Conservation (phyloP, 2,888 invertebrate genomes). For the Conops quadrifasciatus region DNA sequence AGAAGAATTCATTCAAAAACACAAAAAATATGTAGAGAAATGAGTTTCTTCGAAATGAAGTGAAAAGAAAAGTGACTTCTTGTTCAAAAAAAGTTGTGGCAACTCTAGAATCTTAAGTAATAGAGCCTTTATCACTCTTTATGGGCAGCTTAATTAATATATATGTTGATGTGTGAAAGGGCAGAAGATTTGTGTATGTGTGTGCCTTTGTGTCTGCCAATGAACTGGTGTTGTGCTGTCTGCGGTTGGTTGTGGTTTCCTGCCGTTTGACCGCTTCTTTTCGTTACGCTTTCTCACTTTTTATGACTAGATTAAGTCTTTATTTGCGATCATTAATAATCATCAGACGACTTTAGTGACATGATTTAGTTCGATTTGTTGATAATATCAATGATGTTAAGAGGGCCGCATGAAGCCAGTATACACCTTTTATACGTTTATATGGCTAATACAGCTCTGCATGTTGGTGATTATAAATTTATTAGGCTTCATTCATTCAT, state of each 20-base stretch:
- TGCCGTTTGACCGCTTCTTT: conserved; percentile 16
- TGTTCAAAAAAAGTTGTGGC: background rate
- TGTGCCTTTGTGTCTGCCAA: too few relatives aligned
- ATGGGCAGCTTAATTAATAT: background rate
- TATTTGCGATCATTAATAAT: conserved; percentile 18
- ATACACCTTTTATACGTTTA: background rate
- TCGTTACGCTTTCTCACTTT: conserved; percentile 9
- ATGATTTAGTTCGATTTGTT: conserved; percentile 9
- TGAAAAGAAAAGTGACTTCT: background rate
- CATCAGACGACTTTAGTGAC: conserved; percentile 6
- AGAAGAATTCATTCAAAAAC: background rate
- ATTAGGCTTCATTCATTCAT: too few relatives aligned
- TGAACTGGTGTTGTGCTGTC: conserved; percentile 31
- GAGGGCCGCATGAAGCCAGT: background rate
- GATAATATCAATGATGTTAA: background rate
- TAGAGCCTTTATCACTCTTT: background rate
- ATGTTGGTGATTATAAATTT: too few relatives aligned
- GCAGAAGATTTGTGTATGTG: background rate
- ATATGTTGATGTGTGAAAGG: background rate
- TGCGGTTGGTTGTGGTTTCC: conserved; percentile 40
- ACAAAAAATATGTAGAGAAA: background rate
- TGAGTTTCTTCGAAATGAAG: too few relatives aligned
- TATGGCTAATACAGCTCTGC: too few relatives aligned
- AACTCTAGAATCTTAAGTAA: background rate
- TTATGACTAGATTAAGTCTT: background rate